phyloP scores from a whole-genome alignment of 2,888 invertebrate species.

The Hemithea aestivaria region DNA sequence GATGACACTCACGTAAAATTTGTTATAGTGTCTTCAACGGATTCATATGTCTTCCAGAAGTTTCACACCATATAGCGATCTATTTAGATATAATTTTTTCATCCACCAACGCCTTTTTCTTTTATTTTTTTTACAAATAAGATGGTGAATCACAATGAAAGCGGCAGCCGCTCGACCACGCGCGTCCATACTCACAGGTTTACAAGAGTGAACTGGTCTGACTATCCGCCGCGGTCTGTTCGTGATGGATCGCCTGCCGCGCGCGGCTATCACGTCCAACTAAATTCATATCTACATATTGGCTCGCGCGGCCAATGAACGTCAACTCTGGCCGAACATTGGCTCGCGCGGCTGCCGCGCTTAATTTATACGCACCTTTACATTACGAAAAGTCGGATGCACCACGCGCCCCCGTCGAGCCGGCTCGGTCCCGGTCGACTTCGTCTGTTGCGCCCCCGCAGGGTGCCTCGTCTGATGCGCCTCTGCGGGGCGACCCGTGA shows the following conservation, averaged over 20 bases:
- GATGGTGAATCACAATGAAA: constrained; percentile 15
- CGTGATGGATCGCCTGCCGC: constrained; percentile 16
- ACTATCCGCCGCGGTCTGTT: constrained; percentile 17
- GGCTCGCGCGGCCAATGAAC: constrained; percentile 12
- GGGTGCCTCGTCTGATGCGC: too few species aligned
- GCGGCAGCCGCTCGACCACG: constrained; percentile 17
- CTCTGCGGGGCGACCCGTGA: too few species aligned
- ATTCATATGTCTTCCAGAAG: constrained; percentile 14
- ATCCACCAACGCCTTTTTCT: constrained; percentile 17
- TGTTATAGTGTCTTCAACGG: constrained; percentile 33
- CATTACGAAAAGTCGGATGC: too few species aligned
- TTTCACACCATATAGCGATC: constrained; percentile 19
- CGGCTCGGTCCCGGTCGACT: too few species aligned
- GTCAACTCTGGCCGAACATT: constrained; percentile 9
- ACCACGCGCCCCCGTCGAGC: too few species aligned
- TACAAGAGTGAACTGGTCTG: constrained; percentile 17
- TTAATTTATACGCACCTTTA: too few species aligned
- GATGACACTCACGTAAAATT: constrained; percentile 10
- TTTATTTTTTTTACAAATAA: constrained; percentile 9
- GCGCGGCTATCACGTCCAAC: constrained; percentile 13
- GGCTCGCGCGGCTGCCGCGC: constrained; percentile 7
- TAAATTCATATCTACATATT: constrained; percentile 18
- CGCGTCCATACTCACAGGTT: constrained; percentile 18
- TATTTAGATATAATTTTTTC: constrained; percentile 20
- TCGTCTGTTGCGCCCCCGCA: too few species aligned